These are phyloP conservation scores for Craniophora ligustri DNA, from an alignment of 2,888 invertebrate species.

Conservation along the genomic window DNA sequence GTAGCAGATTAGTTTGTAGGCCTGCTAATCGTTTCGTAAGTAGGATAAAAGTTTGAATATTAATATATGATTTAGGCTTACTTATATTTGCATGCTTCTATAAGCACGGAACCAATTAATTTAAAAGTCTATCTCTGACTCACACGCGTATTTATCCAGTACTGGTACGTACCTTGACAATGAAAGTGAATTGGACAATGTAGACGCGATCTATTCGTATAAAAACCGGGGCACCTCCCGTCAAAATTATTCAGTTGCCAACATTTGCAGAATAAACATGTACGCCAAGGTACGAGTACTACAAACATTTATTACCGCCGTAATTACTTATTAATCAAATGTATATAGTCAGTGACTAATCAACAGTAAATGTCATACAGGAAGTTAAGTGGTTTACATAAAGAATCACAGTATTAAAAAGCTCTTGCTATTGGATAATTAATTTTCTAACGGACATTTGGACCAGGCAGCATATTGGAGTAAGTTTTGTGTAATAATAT, in stretches of 20 bases:
- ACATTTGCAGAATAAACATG: constrained; percentile 84
- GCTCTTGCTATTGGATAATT: neutral
- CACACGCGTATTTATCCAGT: constrained; percentile 66
- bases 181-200: constrained; percentile 83
- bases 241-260: constrained; percentile 87
- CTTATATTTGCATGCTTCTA: no score
- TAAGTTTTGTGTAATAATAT: constrained; percentile 7
- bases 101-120: constrained; percentile 78
- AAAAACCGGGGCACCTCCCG: constrained; percentile 82
- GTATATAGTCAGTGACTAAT: neutral
- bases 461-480: constrained; percentile 9
- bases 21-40: constrained; percentile 15
- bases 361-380: neutral
- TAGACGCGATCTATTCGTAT: constrained; percentile 74
- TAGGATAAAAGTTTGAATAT: neutral
- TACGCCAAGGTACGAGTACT: constrained; percentile 86
- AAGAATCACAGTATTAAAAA: constrained; percentile 6
- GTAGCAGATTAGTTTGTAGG: neutral
- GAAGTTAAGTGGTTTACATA: neutral
- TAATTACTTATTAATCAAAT: constrained; percentile 11
- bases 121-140: constrained; percentile 86
- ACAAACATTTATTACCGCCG: constrained; percentile 30
- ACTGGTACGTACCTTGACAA: constrained; percentile 83
- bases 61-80: no score
- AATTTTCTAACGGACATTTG: neutral